Conservation (phyloP, 2,888 invertebrate species). For the Halictus quadricinctus region DNA sequence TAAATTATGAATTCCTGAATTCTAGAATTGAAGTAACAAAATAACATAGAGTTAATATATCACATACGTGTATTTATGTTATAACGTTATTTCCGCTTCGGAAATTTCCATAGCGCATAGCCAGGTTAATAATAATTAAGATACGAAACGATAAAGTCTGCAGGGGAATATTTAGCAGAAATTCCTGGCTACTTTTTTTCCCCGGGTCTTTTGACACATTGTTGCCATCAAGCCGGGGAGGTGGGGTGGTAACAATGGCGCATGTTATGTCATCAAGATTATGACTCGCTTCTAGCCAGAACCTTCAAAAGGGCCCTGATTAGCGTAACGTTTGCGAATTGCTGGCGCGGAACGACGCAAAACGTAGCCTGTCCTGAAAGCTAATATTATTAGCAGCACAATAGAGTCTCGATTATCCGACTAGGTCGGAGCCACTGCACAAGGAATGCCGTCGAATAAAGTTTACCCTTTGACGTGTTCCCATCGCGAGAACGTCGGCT, state of each 20-base stretch:
- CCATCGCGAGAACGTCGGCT: slow-evolving; percentile 39
- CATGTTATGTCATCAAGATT: slow-evolving; percentile 9
- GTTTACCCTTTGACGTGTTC: slow-evolving; percentile 56
- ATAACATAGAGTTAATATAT: too few species aligned
- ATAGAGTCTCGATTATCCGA: slow-evolving; percentile 58
- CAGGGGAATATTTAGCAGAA: not conserved
- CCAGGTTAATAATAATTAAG: slow-evolving; percentile 5
- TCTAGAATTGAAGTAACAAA: too few species aligned
- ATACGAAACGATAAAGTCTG: not conserved
- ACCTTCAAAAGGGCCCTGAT: not conserved
- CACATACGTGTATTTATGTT: too few species aligned
- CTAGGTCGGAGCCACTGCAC: slow-evolving; percentile 43
- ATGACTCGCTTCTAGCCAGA: not conserved
- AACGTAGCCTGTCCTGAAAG: slow-evolving; percentile 32
- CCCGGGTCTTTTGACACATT: not conserved
- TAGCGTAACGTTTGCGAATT: slow-evolving; percentile 36
- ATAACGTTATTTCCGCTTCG: not conserved
- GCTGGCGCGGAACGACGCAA: slow-evolving; percentile 27
- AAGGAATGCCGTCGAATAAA: slow-evolving; percentile 55
- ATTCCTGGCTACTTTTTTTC: not conserved
- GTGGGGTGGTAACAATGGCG: not conserved
- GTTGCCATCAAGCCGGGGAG: not conserved
- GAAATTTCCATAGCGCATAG: not conserved
- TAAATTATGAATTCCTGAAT: too few species aligned
- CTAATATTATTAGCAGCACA: slow-evolving; percentile 54